Conservation (phyloP, 1,140 invertebrate species). For the Acromyrmex charruanus region DNA sequence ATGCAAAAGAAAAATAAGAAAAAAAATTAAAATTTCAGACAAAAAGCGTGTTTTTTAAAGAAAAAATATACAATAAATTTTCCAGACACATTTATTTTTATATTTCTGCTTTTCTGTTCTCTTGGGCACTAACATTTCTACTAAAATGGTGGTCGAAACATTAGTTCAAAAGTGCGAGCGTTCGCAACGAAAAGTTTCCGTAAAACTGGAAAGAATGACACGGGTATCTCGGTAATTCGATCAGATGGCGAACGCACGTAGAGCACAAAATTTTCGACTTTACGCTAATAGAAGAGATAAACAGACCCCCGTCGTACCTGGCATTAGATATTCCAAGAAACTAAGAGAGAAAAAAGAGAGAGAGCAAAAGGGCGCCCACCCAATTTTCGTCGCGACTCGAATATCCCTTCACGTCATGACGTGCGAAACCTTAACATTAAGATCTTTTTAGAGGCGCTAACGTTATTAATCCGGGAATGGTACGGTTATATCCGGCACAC, state of each 20-base stretch:
- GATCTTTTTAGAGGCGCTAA: constrained; percentile 68
- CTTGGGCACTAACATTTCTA: background rate
- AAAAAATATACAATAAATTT: constrained; percentile 3
- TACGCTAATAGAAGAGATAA: constrained; percentile 47
- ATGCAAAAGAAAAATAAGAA: background rate
- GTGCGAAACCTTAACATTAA: constrained; percentile 64
- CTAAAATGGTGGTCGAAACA: constrained; percentile 22
- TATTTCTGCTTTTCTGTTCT: background rate
- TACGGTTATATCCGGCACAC: constrained; percentile 63
- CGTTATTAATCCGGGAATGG: constrained; percentile 70
- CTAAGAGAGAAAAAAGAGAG: background rate
- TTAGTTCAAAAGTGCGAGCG: constrained; percentile 21
- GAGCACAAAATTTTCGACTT: constrained; percentile 61
- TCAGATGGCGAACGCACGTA: constrained; percentile 48
- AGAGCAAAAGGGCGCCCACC: constrained; percentile 53
- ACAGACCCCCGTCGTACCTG: constrained; percentile 25
- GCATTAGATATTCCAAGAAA: constrained; percentile 66
- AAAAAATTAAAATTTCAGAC: background rate
- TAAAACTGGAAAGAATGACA: constrained; percentile 48
- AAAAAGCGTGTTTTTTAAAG: too few species aligned
- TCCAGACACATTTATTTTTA: background rate
- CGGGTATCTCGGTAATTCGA: constrained; percentile 54
- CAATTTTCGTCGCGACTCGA: constrained; percentile 66
- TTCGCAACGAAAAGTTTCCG: constrained; percentile 36
- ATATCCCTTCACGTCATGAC: constrained; percentile 57